phyloP scores from a whole-genome alignment of 2,113 vertebrate genomes.

The Phrynosoma blainvillii region DNA sequence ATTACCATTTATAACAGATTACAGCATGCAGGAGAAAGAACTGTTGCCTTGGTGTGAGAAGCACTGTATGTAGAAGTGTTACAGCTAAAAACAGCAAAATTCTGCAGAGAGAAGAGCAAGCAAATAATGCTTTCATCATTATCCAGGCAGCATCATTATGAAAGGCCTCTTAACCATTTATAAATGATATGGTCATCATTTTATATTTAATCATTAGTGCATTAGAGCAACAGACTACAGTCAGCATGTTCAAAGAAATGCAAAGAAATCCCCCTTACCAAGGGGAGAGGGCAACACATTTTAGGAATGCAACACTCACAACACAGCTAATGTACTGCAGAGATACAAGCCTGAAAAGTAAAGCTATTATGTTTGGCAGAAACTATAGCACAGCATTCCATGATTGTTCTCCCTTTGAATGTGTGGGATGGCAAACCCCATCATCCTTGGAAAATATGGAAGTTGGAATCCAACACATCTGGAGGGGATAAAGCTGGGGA shows the following conservation, averaged over 20 bases:
- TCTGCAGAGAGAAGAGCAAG: conserved; percentile 27
- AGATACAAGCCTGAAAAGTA: not conserved
- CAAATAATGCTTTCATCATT: conserved; percentile 7
- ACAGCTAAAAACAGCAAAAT: not conserved
- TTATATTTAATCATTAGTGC: conserved; percentile 27
- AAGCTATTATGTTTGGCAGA: not conserved
- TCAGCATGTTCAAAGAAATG: conserved; percentile 26
- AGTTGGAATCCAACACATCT: not conserved
- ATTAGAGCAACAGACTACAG: conserved; percentile 29
- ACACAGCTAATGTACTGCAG: conserved; percentile 16
- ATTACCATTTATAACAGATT: conserved; percentile 26
- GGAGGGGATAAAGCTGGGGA: not conserved
- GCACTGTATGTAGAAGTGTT: not conserved
- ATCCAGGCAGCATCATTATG: not conserved
- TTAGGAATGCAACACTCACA: conserved; percentile 20
- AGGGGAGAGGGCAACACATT: not conserved
- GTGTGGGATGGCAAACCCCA: not conserved
- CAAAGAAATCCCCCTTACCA: not conserved
- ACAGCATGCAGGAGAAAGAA: not conserved
- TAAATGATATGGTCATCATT: not conserved
- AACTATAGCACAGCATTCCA: not conserved
- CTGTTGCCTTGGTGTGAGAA: not conserved
- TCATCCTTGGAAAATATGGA: not conserved
- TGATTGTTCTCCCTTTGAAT: not conserved
- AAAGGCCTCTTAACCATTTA: not conserved